Evolutionary conservation across 1,140 invertebrate species (phyloP), one percentile per base, ranked within the genome.

Genomic region (Hylyphantes graminicola): DNA sequence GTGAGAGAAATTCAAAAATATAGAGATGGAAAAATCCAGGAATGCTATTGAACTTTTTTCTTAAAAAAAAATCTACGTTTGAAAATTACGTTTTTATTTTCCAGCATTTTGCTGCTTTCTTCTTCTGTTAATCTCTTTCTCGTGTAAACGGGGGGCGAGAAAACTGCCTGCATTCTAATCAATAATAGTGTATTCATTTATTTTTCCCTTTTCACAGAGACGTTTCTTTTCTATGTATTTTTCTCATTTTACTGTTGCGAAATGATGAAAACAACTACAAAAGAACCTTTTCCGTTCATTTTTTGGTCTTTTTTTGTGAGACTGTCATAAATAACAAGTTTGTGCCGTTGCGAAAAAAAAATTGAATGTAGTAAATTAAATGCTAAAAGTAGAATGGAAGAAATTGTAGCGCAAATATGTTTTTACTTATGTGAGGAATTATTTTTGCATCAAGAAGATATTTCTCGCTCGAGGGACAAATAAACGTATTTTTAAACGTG

Each of bases 21-120:
- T 53, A 70, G 50, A 54, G 68, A 70, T 15, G 9, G 57, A 9
- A 51, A 51, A 17, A 70, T 35, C 35, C 35, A n/a, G 10, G n/a
- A 67, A 50, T 13, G 21, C 3, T 4, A 10, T 51, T 12, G 48
- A 15, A 50, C 48, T 51, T 48, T 50, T 11, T 50, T 70, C 9
- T n/a, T n/a, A 59, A 59, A 59, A 9, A 59, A 59, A 59, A 59
- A 59, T 4, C 11, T 12, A 1, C 35, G 51, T 70, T 9, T 19
- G 51, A 70, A 53, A 54, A 70, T 10, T 54, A n/a, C 51, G 51
- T 70, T 70, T 70, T 70, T 70, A 70, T 70, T 70, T n/a, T 70
- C 68, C 51, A 53, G 35, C n/a, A 59, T 70, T 70, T 67, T 67
- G 50, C 19, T 53, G 13, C n/a, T 53, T 70, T 35, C 35, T 51